Evolutionary conservation across 2,797 vertebrate genomes (phyloP).

Genomic region (Octomys mimax): DNA sequence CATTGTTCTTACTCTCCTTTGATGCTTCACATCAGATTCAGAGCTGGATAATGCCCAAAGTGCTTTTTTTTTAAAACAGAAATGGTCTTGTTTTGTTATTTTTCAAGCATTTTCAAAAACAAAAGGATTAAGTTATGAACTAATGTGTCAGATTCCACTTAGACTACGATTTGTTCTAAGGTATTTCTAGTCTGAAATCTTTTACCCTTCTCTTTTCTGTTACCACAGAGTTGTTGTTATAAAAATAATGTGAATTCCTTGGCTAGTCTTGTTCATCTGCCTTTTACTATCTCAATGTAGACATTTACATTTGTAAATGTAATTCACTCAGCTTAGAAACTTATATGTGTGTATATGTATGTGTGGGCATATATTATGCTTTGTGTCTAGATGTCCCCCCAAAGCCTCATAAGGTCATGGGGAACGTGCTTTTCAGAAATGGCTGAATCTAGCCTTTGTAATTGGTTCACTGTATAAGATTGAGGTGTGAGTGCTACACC

Average conservation of each 20-base stretch:
- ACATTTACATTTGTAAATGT: slow-evolving; percentile 63
- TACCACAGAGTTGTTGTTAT: background rate
- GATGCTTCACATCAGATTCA: too few relatives aligned
- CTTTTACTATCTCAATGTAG: slow-evolving; percentile 66
- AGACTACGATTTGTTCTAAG: background rate
- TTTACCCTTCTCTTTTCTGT: slow-evolving; percentile 57
- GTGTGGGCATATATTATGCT: too few relatives aligned
- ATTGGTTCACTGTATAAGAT: too few relatives aligned
- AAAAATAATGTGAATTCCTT: slow-evolving; percentile 55
- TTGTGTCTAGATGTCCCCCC: too few relatives aligned
- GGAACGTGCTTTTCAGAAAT: too few relatives aligned
- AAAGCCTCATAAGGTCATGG: too few relatives aligned
- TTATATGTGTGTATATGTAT: background rate
- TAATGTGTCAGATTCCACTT: slow-evolving; percentile 39
- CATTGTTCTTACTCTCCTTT: too few relatives aligned
- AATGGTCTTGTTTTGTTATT: background rate
- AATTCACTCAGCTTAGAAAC: slow-evolving; percentile 69
- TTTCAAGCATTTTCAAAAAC: slow-evolving; percentile 52
- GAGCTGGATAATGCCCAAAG: background rate
- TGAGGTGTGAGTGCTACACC: too few relatives aligned
- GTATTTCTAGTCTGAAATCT: slow-evolving; percentile 1
- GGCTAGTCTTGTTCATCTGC: slow-evolving; percentile 26
- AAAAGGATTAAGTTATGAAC: slow-evolving; percentile 12
- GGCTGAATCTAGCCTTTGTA: too few relatives aligned
- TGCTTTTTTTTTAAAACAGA: slow-evolving; percentile 46